Evolutionary conservation across 2,888 invertebrate genomes (phyloP), one percentile per base, ranked within the genome.

Genomic region (Muscina levida): DNA sequence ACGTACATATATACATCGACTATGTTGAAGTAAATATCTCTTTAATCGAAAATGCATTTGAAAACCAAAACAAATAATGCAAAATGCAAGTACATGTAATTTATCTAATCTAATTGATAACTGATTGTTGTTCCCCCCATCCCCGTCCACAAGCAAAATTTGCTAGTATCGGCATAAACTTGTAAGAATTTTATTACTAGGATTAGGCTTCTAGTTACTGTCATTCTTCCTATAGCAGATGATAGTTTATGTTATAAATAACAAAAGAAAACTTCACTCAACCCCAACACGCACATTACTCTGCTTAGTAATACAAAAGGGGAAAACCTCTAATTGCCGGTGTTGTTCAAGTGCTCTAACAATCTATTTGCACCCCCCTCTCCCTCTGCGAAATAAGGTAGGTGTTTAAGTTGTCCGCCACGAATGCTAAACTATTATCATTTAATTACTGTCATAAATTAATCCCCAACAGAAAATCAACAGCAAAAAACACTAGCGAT

Each of bases 361-460:
- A 5, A 31, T 5, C 31, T n/a, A 31, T 31, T 31, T 31, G 31
- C 31, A n/a, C n/a, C n/a, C n/a, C n/a, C n/a, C n/a, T n/a, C n/a
- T n/a, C n/a, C n/a, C n/a, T n/a, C n/a, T n/a, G n/a, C n/a, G n/a
- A 51, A 51, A 17, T 51, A 19, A 3, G 24, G 53, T 2, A 24
- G n/a, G 44, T 31, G 31, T 44, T 10, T 2, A 6, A 22, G 53
- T 13, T 22, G 53, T 22, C 22, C 11, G 1, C 22, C 2, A 0
- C 10, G 24, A 53, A 53, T 11, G 2, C 10, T 13, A 44, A n/a
- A 44, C 22, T 53, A 56, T 39, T 42, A 62, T 48, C 48, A 24
- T 87, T 87, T 87, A 88, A 89, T 87, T 88, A 87, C 85, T 82
- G 85, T 88, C 88, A 87, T 89, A 89, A 89, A 89, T 89, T 88